phyloP scores from a whole-genome alignment of 2,113 vertebrate genomes.

The Bufo bufo region DNA sequence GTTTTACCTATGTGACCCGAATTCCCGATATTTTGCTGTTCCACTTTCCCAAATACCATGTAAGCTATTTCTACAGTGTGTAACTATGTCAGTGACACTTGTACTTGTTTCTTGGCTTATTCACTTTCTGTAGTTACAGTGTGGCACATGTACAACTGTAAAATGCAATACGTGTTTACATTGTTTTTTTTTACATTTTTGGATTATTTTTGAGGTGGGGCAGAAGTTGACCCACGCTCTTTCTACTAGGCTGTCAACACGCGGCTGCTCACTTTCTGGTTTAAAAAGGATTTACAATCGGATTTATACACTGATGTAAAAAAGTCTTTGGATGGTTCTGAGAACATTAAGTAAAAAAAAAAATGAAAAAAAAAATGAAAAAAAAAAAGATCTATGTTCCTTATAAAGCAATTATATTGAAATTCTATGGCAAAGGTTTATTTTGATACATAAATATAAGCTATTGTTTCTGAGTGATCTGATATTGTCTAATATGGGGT shows the following conservation, averaged over 20 bases:
- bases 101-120: slow-evolving; percentile 36
- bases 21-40: background rate
- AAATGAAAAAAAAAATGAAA: background rate
- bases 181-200: background rate
- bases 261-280: background rate
- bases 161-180: slow-evolving; percentile 27
- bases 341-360: background rate
- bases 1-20: background rate
- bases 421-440: slow-evolving; percentile 36
- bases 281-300: background rate
- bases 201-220: background rate
- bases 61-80: slow-evolving; percentile 18
- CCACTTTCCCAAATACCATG: slow-evolving; percentile 1
- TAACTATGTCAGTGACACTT: slow-evolving; percentile 31
- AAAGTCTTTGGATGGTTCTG: slow-evolving; percentile 21
- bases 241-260: background rate
- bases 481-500: slow-evolving; percentile 26
- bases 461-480: slow-evolving; percentile 39
- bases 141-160: slow-evolving; percentile 39
- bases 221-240: background rate
- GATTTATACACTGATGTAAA: slow-evolving; percentile 1
- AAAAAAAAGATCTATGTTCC: slow-evolving; percentile 20
- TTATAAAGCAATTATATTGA: slow-evolving; percentile 32
- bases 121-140: slow-evolving; percentile 26
- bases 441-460: slow-evolving; percentile 48